Conservation (phyloP, 2,113 vertebrate genomes). For the Tauraco erythrolophus region DNA sequence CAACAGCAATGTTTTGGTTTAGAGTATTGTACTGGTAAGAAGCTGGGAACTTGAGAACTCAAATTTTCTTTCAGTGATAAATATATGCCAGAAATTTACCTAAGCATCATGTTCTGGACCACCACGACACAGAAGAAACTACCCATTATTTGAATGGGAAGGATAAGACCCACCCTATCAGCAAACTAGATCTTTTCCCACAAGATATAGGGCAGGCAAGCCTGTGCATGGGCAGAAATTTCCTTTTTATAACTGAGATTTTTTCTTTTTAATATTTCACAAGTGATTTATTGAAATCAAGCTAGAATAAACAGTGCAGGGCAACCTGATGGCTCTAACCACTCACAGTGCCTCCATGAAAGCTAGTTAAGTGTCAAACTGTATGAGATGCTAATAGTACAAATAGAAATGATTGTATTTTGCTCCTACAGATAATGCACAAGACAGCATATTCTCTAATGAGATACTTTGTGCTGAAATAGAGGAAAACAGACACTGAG, state of each 20-base stretch:
- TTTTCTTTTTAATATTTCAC: not conserved
- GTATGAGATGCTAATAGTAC: not conserved
- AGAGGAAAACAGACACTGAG: not conserved
- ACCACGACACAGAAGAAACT: not conserved
- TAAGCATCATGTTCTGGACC: not conserved
- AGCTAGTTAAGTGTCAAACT: not conserved
- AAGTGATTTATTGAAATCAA: not conserved
- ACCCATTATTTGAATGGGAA: not conserved
- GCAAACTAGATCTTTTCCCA: not conserved
- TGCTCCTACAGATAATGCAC: not conserved
- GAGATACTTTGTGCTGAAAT: not conserved
- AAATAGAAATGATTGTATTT: not conserved
- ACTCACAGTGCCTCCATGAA: not conserved
- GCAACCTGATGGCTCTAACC: not conserved
- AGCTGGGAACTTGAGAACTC: not conserved
- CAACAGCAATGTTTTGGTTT: not conserved
- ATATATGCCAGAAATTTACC: not conserved
- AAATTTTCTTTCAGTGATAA: not conserved
- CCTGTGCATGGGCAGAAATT: not conserved
- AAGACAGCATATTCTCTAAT: not conserved
- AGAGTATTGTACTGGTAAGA: not conserved
- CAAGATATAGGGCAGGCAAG: not conserved
- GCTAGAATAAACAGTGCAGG: not conserved
- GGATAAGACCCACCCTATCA: not conserved
- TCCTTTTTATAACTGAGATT: not conserved